Evolutionary conservation across 2,113 vertebrate genomes (phyloP).

Genomic region (Indicator indicator): DNA sequence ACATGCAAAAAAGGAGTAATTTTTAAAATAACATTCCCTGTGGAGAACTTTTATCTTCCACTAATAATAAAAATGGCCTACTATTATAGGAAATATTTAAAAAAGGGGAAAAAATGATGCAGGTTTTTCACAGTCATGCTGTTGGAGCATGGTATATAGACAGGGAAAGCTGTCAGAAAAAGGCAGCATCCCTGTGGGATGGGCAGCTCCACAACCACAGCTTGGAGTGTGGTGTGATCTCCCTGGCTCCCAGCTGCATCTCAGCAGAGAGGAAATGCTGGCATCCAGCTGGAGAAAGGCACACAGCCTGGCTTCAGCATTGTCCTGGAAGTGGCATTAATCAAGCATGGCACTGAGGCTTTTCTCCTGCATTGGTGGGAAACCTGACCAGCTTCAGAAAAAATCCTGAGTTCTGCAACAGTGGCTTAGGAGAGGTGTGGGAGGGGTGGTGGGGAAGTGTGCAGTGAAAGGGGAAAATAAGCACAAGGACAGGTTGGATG

Average conservation of each 20-base stretch:
- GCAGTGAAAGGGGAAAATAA: background rate
- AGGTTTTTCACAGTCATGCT: background rate
- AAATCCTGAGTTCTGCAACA: background rate
- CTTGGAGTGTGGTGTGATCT: fast-evolving
- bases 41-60: background rate
- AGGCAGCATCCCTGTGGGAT: fast-evolving
- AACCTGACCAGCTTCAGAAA: background rate
- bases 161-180: background rate
- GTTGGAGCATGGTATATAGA: background rate
- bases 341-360: background rate
- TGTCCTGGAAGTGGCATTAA: no score
- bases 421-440: background rate
- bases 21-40: background rate
- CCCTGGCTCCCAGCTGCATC: background rate
- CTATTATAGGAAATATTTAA: background rate
- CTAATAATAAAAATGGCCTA: background rate
- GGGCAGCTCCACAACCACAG: background rate
- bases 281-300: background rate
- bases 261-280: background rate
- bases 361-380: background rate
- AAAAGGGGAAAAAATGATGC: background rate
- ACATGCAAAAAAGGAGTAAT: background rate
- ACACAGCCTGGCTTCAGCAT: background rate
- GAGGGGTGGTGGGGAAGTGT: background rate
- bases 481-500: no score